phyloP scores from a whole-genome alignment of 92 coral and sea anemone species.

The Epizoanthus rinbou region DNA sequence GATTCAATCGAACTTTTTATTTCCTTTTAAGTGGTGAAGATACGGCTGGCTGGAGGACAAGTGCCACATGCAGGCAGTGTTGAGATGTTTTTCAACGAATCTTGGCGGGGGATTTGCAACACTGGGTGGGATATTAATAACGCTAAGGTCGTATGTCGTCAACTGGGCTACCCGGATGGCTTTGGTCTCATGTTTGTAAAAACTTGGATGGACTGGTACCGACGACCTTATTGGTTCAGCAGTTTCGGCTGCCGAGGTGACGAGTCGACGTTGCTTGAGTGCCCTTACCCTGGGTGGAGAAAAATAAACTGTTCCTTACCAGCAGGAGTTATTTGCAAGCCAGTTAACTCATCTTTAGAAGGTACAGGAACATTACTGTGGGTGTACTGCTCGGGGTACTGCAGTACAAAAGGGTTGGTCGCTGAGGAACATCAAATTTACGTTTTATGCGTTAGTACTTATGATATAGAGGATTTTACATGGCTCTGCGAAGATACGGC shows the following conservation, averaged over 20 bases:
- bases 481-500: too few species aligned
- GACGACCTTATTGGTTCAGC: background rate
- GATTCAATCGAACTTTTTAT: background rate
- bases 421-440: too few species aligned
- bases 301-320: background rate
- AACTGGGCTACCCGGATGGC: conserved; percentile 52
- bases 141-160: conserved; percentile 53
- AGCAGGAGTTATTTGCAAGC: conserved; percentile 28
- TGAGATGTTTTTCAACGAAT: conserved; percentile 38
- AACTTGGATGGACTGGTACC: too few species aligned
- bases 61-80: conserved; percentile 53
- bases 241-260: conserved; percentile 67
- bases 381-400: too few species aligned
- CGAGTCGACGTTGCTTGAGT: conserved; percentile 58
- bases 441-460: too few species aligned
- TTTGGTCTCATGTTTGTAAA: background rate
- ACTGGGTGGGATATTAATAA: background rate
- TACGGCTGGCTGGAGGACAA: conserved; percentile 51
- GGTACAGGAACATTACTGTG: background rate
- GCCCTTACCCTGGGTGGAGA: conserved; percentile 68
- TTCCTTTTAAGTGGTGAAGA: background rate
- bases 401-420: too few species aligned
- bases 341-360: background rate
- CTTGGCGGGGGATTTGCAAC: conserved; percentile 55
- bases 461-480: too few species aligned